Evolutionary conservation across 2,888 invertebrate genomes (phyloP), one percentile per base, ranked within the genome.

Genomic region (Oscheius sp.): DNA sequence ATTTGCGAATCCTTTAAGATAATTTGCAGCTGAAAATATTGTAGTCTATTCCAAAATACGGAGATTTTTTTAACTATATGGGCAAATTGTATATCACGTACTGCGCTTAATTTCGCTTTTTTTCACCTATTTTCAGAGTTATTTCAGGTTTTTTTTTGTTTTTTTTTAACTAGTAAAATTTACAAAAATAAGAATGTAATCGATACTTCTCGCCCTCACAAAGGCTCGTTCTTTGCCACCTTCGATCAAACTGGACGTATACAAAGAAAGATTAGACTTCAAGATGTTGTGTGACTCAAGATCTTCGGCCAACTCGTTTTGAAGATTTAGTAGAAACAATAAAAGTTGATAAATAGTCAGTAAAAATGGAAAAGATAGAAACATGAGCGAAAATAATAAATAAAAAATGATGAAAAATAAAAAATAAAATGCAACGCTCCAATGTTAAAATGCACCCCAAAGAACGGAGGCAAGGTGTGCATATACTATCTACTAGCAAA

Each of bases 1-100:
- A 64, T 91, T 89, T 14, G 94, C 92, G 88, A 92, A 93, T 56
- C 94, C 95, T 87, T 71, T 67, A 74, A 97, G 94, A 86, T 92
- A 95, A 88, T 97, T 97, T 17, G 96, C 94, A 2, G 94, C 94
- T 79, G 56, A 36, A 62, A 45, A 30, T 22, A 45, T 12, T 9
- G 20, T 17, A 45, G n/a, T n/a, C n/a, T n/a, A n/a, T n/a, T n/a
- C n/a, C n/a, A n/a, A n/a, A n/a, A n/a, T n/a, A n/a, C n/a, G n/a
- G n/a, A n/a, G n/a, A n/a, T n/a, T n/a, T 45, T 6, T 8, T 45
- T 8, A 12, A 45, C 8, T n/a, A 12, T 17, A 45, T 17, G 17
- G n/a, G 8, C 12, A 12, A 12, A 45, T 45, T 45, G 6, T n/a
- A 14, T 36, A n/a, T n/a, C n/a, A n/a, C n/a, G n/a, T n/a, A n/a